Evolutionary conservation across 1,140 invertebrate genomes (phyloP).

Genomic region (Euwallacea fornicatus): DNA sequence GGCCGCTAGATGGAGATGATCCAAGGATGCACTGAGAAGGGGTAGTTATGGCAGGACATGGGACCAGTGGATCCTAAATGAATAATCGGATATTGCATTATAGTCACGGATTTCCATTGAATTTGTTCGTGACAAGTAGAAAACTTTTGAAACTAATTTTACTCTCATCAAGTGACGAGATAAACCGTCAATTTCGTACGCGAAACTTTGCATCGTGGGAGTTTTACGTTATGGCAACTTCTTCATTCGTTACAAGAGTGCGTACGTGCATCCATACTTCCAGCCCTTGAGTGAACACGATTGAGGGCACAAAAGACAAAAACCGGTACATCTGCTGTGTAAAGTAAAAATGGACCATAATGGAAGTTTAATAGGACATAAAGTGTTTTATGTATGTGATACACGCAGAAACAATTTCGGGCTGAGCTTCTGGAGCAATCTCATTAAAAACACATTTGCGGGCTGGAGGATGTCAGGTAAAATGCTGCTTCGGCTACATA

Average conservation of each 20-base stretch:
- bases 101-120: neutral
- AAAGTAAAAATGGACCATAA: neutral
- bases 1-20: constrained; percentile 1
- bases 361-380: neutral
- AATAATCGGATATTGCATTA: neutral
- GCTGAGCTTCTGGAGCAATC: neutral
- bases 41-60: neutral
- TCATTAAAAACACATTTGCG: constrained; percentile 3
- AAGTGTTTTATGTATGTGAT: too few relatives aligned
- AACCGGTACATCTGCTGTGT: neutral
- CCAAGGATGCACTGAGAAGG: too few relatives aligned
- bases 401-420: too few relatives aligned
- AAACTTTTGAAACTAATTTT: neutral
- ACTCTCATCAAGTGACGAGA: too few relatives aligned
- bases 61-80: neutral
- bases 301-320: too few relatives aligned
- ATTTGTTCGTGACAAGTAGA: neutral
- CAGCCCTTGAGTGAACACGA: too few relatives aligned
- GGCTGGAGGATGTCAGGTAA: neutral
- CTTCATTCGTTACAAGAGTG: too few relatives aligned
- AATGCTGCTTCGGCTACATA: neutral
- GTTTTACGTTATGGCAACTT: too few relatives aligned
- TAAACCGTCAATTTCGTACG: too few relatives aligned
- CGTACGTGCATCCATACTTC: too few relatives aligned
- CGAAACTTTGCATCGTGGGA: too few relatives aligned